A percentile compares a stretch with the other conserved stretches of the same genome.
Evolutionary conservation across 1,140 invertebrate genomes (phyloP).

Genomic region (Hylaeus anthracinus): DNA sequence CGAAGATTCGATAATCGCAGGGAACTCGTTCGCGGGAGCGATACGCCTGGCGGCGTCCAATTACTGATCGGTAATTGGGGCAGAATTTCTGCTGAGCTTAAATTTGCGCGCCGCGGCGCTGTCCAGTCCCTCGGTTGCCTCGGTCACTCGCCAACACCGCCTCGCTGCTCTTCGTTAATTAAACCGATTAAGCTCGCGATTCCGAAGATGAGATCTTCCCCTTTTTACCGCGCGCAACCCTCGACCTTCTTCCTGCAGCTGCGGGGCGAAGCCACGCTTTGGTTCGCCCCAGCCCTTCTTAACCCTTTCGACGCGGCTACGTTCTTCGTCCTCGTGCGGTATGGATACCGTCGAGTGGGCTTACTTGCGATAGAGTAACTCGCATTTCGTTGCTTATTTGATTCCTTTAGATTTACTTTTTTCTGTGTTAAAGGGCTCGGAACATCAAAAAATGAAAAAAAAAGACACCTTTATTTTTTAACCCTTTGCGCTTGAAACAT

Average conservation of each 20-base stretch:
- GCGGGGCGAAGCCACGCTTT: not conserved
- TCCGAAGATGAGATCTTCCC: slow-evolving; percentile 33
- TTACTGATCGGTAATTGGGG: slow-evolving; percentile 75
- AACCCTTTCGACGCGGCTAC: not conserved
- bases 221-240: slow-evolving; percentile 20
- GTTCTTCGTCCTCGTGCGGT: too few species aligned
- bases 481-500: too few species aligned
- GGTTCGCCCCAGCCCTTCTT: not conserved
- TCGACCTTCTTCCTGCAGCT: not conserved
- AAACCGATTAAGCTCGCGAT: slow-evolving; percentile 70
- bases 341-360: too few species aligned
- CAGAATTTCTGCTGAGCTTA: slow-evolving; percentile 74
- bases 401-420: too few species aligned
- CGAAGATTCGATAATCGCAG: slow-evolving; percentile 67
- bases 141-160: slow-evolving; percentile 48
- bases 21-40: slow-evolving; percentile 59
- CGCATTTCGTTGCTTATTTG: too few species aligned
- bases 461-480: too few species aligned
- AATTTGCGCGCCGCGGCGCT: slow-evolving; percentile 60
- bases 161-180: slow-evolving; percentile 70
- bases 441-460: too few species aligned
- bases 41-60: slow-evolving; percentile 75
- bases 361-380: too few species aligned
- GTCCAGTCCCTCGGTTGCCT: slow-evolving; percentile 35
- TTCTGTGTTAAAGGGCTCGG: too few species aligned